Base-by-base conservation (phyloP, 2,113 vertebrate genomes). In the Columba livia region DNA sequence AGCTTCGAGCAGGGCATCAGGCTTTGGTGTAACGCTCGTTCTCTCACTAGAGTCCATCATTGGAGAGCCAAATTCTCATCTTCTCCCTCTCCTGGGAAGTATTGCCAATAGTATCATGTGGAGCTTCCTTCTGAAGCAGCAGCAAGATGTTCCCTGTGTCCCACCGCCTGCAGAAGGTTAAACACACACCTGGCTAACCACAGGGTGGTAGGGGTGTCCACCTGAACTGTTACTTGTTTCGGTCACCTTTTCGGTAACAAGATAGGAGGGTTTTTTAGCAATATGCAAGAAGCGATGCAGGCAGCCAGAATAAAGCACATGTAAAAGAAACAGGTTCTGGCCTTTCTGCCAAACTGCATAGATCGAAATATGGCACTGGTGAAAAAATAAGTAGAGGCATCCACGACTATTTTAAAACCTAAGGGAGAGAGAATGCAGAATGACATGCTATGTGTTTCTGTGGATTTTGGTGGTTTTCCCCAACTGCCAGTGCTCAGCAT, bases 401-500 rank as follows among this genome's bases (percentile, higher is more conserved):
- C n/a, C 16, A 8, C 1, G 5, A 44, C 23, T n/a, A 2, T 48
- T 67, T 66, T 53, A 19, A 83, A 64, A 51, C 19, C 23, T 1
- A 1, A 26, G 7, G 29, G 64, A 32, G 44, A 80, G 12, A 83
- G 40, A 3, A 31, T 2, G 29, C 60, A 80, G 72, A 50, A 12
- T 12, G 6, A 3, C 32, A 1, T 28, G 56, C 15, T 56, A 42
- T 19, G 54, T 14, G 24, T 42, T 28, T 71, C 50, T 90, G 64
- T 13, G 64, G 24, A 26, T 71, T 77, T 77, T 1, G 5, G 89
- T 91, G 89, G 44, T 51, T 86, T 44, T 67, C 83, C 53, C 38
- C 50, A 47, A 4, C 51, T n/a, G 61, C 51, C 0, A 4, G 32
- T 1, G 5, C 73, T 81, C 53, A 28, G 61, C 9, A 0, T 14